A percentile compares a stretch with the other conserved stretches of the same genome.
Evolutionary conservation across 2,113 vertebrate species (phyloP).

Genomic region (Pteruthius melanotis): DNA sequence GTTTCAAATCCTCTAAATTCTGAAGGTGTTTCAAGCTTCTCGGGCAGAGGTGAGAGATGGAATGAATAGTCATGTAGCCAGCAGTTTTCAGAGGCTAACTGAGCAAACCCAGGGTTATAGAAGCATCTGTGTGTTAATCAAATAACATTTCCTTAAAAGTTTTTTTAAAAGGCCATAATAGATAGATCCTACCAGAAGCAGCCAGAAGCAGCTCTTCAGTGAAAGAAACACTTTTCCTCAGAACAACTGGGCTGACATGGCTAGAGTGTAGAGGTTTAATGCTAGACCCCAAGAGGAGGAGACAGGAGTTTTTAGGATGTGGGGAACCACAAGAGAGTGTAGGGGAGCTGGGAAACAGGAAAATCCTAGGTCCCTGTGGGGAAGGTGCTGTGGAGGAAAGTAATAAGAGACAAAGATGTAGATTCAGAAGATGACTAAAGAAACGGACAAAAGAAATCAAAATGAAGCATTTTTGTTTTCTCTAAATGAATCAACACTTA

Average conservation of each 20-base stretch:
- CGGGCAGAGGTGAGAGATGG: neutral
- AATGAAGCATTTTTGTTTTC: constrained; percentile 60
- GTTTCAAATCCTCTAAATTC: neutral
- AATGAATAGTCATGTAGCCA: constrained; percentile 54
- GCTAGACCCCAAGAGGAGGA: constrained; percentile 77
- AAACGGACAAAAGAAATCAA: constrained; percentile 69
- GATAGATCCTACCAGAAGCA: constrained; percentile 90
- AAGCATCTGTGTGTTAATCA: constrained; percentile 32
- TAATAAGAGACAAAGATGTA: constrained; percentile 76
- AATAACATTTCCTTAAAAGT: neutral
- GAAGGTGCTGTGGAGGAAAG: constrained; percentile 81
- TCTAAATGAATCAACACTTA: constrained; percentile 46
- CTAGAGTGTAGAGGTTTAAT: constrained; percentile 80
- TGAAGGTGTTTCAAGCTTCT: constrained; percentile 17
- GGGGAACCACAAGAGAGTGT: constrained; percentile 82
- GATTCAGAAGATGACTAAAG: constrained; percentile 75
- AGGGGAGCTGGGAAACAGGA: constrained; percentile 89
- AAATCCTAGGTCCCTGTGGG: constrained; percentile 83
- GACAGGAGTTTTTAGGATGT: constrained; percentile 82
- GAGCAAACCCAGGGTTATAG: constrained; percentile 21
- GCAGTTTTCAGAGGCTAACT: constrained; percentile 51
- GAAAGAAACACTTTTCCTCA: constrained; percentile 99
- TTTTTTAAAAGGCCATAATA: constrained; percentile 71
- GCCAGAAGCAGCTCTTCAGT: constrained; percentile 94
- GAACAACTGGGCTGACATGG: constrained; percentile 85